Conservation (phyloP, 2,888 invertebrate genomes). For the Salpingus planirostris region DNA sequence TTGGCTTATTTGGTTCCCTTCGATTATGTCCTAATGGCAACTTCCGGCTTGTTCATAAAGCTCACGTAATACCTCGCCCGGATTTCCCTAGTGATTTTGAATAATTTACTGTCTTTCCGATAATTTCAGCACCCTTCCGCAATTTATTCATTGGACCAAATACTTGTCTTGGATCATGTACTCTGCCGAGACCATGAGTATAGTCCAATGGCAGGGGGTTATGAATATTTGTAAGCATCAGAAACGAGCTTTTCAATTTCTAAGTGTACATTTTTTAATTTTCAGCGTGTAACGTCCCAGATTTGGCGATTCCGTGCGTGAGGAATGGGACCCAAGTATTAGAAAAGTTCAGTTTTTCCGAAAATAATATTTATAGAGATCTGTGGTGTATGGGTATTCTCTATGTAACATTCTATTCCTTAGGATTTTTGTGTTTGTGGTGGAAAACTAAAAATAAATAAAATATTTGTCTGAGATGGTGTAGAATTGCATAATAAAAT, state of each 20-base stretch:
- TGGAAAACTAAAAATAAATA: conserved; percentile 52
- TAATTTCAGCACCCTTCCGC: conserved; percentile 57
- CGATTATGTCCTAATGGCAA: conserved; percentile 79
- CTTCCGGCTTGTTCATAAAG: conserved; percentile 76
- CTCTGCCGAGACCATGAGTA: conserved; percentile 74
- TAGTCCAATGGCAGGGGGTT: conserved; percentile 72
- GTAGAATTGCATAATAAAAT: too few relatives aligned
- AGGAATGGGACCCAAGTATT: conserved; percentile 64
- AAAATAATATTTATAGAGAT: conserved; percentile 54
- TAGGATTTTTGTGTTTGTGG: conserved; percentile 61
- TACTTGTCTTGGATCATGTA: conserved; percentile 81
- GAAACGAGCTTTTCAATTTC: not conserved
- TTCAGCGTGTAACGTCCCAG: conserved; percentile 53
- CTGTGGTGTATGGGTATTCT: conserved; percentile 56
- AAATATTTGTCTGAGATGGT: conserved; percentile 8
- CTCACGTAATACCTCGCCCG: conserved; percentile 51
- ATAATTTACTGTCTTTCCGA: conserved; percentile 1
- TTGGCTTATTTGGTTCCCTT: conserved; percentile 80
- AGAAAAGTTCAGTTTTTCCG: conserved; percentile 61
- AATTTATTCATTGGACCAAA: conserved; percentile 65
- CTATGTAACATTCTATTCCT: conserved; percentile 58
- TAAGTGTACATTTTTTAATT: conserved; percentile 14
- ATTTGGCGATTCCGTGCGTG: conserved; percentile 60
- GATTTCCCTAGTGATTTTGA: not conserved
- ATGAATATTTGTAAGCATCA: conserved; percentile 56